Evolutionary conservation across 2,888 invertebrate genomes (phyloP).

Genomic region (Dysmachus trigonus): DNA sequence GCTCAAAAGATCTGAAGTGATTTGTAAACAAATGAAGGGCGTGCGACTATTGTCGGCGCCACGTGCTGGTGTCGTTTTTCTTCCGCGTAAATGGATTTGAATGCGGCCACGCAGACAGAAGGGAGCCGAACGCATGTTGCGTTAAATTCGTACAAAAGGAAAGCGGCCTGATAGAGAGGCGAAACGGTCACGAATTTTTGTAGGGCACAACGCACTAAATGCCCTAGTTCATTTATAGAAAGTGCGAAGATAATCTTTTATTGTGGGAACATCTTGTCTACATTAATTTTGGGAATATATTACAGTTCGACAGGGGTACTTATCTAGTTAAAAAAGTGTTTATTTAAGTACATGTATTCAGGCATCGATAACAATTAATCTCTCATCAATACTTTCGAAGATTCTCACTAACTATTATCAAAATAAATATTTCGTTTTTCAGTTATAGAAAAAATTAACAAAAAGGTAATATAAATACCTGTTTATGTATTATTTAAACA

Average conservation of each 20-base stretch:
- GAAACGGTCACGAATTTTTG: background rate
- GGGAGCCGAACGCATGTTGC: slow-evolving; percentile 49
- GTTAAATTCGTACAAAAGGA: background rate
- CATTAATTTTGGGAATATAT: background rate
- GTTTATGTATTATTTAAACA: too few species aligned
- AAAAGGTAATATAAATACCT: too few species aligned
- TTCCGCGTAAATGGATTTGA: slow-evolving; percentile 56
- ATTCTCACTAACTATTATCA: too few species aligned
- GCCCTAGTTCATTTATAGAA: background rate
- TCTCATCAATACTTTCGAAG: too few species aligned
- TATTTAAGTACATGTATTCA: too few species aligned
- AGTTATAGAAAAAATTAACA: too few species aligned
- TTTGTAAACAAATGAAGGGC: slow-evolving; percentile 65
- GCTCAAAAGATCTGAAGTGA: slow-evolving; percentile 62
- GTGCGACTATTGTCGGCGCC: slow-evolving; percentile 54
- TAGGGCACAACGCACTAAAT: background rate
- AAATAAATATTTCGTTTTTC: too few species aligned
- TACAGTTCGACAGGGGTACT: too few species aligned
- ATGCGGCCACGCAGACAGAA: slow-evolving; percentile 46
- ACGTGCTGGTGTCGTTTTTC: slow-evolving; percentile 63
- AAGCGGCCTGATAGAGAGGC: background rate
- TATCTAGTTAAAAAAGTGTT: too few species aligned
- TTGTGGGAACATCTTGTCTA: background rate
- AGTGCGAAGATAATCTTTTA: background rate
- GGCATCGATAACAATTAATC: too few species aligned